Evolutionary conservation across 2,797 vertebrate genomes (phyloP).

Genomic region (Cygnus olor): DNA sequence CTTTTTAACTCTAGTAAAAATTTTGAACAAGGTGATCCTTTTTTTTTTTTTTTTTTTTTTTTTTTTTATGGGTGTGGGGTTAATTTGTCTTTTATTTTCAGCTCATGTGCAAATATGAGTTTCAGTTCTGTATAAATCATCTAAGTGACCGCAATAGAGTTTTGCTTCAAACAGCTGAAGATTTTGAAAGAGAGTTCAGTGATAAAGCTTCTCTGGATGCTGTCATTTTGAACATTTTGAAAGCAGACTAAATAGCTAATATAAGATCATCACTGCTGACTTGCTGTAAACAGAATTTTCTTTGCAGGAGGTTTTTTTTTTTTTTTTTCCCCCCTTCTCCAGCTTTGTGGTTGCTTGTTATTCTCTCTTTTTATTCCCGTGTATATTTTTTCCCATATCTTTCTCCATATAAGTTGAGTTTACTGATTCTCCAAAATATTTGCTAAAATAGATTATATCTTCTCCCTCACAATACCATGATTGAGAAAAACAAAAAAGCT

Average conservation of each 20-base stretch:
- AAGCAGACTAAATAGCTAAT: constrained; percentile 10
- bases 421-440: not conserved
- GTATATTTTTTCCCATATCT: not conserved
- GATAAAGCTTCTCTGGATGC: not conserved
- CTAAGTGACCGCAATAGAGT: constrained; percentile 75
- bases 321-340: no score
- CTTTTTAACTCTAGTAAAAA: not conserved
- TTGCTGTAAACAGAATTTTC: not conserved
- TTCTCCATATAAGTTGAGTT: not conserved
- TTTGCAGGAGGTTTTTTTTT: not conserved
- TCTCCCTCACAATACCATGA: not conserved
- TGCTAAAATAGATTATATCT: not conserved
- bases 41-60: not conserved
- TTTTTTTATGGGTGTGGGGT: not conserved
- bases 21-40: not conserved
- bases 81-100: not conserved
- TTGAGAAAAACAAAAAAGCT: not conserved
- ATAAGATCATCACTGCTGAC: constrained; percentile 28
- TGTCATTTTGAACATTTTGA: not conserved
- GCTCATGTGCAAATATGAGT: constrained; percentile 67
- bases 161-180: constrained; percentile 71
- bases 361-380: not conserved
- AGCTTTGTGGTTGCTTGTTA: not conserved
- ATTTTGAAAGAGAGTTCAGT: constrained; percentile 61
- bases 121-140: constrained; percentile 71